Conservation (phyloP, 2,113 vertebrate genomes). For the Leptocoma aspasia region DNA sequence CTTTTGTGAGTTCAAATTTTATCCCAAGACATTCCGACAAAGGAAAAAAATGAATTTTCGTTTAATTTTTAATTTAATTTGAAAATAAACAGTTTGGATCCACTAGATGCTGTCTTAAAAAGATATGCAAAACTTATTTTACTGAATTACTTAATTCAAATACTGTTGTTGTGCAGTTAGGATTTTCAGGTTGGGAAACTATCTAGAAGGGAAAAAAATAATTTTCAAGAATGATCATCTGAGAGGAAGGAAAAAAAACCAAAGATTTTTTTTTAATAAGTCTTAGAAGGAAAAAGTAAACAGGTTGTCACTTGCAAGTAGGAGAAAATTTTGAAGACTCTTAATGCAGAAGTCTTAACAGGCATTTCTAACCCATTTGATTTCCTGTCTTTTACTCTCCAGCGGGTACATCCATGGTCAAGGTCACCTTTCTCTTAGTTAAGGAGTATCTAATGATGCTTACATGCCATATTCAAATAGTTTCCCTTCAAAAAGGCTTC, state of each 20-base stretch:
- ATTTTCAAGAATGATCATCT: background rate
- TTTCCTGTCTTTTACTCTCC: background rate
- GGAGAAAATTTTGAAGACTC: background rate
- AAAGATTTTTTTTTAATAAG: background rate
- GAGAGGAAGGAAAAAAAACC: background rate
- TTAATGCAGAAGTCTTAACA: background rate
- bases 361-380: background rate
- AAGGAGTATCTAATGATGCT: background rate
- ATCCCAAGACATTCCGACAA: background rate
- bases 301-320: background rate
- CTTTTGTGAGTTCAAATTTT: background rate
- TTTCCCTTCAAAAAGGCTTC: background rate
- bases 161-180: background rate
- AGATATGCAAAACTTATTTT: background rate
- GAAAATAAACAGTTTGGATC: background rate
- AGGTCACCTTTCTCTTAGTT: constrained; percentile 40
- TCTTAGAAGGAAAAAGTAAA: background rate
- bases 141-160: background rate
- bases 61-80: background rate
- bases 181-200: background rate
- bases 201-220: background rate
- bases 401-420: background rate
- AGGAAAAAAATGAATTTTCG: background rate
- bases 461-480: background rate
- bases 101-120: background rate